Evolutionary conservation across 2,888 invertebrate species (phyloP), one percentile per base, ranked within the genome.

Genomic region (Chrysolina oricalcia): DNA sequence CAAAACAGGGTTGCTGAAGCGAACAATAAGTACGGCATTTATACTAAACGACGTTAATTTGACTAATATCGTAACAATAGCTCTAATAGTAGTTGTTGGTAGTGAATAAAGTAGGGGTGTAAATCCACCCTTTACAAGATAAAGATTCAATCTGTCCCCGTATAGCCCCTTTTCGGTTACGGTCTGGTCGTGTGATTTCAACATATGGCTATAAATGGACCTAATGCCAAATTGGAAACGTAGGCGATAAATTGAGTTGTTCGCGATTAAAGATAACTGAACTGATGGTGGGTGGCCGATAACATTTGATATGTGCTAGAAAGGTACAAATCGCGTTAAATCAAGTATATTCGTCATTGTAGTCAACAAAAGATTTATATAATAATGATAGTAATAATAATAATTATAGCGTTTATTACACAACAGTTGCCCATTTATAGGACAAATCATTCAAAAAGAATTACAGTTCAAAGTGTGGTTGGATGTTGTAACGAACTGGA

Each of bases 101-200:
- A 67, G 65, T 50, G 73, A 67, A 73, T 73, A 73, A 73, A 76
- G 79, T 80, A 83, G 83, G 85, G 83, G 83, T 80, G 85, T 83
- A 80, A 84, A 84, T 83, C 82, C 85, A 84, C 85, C 86, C 85
- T 82, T 83, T 83, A 83, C 83, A 84, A 84, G 85, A 85, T 85
- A 86, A 86, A 85, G 85, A 86, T 86, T 86, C 84, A 85, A 86
- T 86, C 85, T 84, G 84, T 86, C 85, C 83, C 56, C 43, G 53
- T 40, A 50, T 67, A 68, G 79, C 78, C 80, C 81, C 80, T 76
- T 78, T 82, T 76, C 78, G 82, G 83, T 81, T 82, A 81, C 80
- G 81, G 80, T 74, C 70, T 74, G 81, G 79, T 73, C 80, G 81
- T 81, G 80, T 75, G 81, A 79, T 80, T 78, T 75, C 73, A 73